Evolutionary conservation across 1,140 invertebrate genomes (phyloP).

Genomic region (Aphaenogaster floridana): DNA sequence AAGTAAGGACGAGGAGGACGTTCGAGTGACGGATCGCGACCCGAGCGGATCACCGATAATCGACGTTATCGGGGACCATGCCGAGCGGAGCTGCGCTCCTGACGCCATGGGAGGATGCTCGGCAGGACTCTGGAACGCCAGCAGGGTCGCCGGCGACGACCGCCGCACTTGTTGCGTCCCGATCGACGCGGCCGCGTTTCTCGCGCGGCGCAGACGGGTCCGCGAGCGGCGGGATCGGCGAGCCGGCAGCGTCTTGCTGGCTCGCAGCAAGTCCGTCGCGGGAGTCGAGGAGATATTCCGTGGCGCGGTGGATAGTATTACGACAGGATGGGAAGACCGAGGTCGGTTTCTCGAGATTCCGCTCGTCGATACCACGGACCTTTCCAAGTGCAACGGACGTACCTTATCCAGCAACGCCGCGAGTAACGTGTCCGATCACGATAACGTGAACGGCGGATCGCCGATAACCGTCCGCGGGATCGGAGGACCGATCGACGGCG

Average conservation of each 20-base stretch:
- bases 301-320: slow-evolving; percentile 7
- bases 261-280: not conserved
- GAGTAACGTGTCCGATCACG: not conserved
- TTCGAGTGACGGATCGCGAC: not conserved
- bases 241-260: not conserved
- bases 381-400: slow-evolving; percentile 1
- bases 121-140: not conserved
- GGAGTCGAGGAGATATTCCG: not conserved
- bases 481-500: not conserved
- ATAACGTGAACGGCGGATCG: not conserved
- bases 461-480: not conserved
- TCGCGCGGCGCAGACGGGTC: slow-evolving; percentile 18
- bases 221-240: slow-evolving; percentile 14
- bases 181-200: slow-evolving; percentile 17
- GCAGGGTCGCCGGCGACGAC: slow-evolving; percentile 19
- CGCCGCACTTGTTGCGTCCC: slow-evolving; percentile 42
- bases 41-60: slow-evolving; percentile 14
- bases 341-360: not conserved
- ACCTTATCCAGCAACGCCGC: not conserved
- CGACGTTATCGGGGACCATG: not conserved
- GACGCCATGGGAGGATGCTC: not conserved
- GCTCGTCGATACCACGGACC: not conserved
- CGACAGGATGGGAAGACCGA: not conserved
- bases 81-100: too few relatives aligned
- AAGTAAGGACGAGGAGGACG: not conserved